Evolutionary conservation across 1,140 invertebrate genomes (phyloP).

Genomic region (Lordiphosa stackelbergi): DNA sequence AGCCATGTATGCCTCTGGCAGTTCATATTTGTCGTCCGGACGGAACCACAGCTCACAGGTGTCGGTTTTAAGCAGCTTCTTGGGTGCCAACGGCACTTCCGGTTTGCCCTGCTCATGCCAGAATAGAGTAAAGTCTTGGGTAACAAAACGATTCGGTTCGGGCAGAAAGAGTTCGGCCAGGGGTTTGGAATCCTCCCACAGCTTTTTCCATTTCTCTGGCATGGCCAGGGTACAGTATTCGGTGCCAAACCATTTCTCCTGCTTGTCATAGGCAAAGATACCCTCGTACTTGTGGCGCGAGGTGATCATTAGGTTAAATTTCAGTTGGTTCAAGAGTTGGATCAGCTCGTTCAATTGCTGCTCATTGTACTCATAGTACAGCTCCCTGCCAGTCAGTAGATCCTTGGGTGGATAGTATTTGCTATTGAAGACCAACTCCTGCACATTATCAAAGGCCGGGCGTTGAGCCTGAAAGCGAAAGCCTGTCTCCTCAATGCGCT

Average conservation of each 20-base stretch:
- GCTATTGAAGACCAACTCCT: conserved; percentile 87
- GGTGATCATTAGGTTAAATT: conserved; percentile 86
- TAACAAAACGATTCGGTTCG: conserved; percentile 89
- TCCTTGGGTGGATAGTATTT: conserved; percentile 87
- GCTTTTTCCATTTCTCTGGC: conserved; percentile 79
- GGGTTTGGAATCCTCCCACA: conserved; percentile 80
- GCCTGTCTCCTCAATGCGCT: conserved; percentile 84
- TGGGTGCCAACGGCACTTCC: conserved; percentile 79
- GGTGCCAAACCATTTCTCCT: conserved; percentile 82
- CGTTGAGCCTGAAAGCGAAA: conserved; percentile 85
- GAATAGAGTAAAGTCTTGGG: conserved; percentile 87
- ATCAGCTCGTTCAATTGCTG: conserved; percentile 82
- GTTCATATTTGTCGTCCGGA: conserved; percentile 88
- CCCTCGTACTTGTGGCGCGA: conserved; percentile 81
- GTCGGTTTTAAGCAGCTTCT: conserved; percentile 81
- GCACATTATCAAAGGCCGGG: conserved; percentile 86
- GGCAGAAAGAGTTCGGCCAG: conserved; percentile 83
- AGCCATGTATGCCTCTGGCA: conserved; percentile 88
- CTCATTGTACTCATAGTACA: conserved; percentile 89
- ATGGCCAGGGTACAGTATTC: conserved; percentile 78
- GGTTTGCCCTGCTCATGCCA: conserved; percentile 54
- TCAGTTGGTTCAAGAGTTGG: conserved; percentile 82
- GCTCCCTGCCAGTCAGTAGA: conserved; percentile 85
- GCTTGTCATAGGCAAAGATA: conserved; percentile 79
- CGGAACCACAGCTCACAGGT: conserved; percentile 90